Percentiles rank a stretch among this genome's conserved stretches.
Evolutionary conservation across 2,888 invertebrate species (phyloP).

Genomic region (Ischnura elegans): DNA sequence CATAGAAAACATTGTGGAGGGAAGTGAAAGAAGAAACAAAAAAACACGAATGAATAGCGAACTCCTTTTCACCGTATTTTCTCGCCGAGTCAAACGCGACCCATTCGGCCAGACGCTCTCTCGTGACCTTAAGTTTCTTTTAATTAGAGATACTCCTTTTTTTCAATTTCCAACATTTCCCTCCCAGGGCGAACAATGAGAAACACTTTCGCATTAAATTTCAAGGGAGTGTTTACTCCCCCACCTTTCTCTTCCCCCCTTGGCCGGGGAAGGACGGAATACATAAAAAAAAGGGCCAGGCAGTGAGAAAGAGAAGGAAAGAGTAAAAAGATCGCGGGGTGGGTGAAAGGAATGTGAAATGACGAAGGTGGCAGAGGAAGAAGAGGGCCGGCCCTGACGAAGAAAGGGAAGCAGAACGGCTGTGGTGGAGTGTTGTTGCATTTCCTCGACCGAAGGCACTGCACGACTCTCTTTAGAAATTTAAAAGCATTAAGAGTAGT

Average conservation of each 20-base stretch:
- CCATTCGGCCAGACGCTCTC: background rate
- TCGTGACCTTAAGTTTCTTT: background rate
- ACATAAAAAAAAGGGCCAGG: background rate
- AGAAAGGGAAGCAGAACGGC: background rate
- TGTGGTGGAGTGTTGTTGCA: conserved; percentile 10
- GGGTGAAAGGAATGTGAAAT: background rate
- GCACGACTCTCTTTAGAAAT: conserved; percentile 28
- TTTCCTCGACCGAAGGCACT: conserved; percentile 3
- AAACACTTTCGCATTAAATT: conserved; percentile 31
- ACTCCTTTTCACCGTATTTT: background rate
- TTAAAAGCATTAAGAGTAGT: conserved; percentile 11
- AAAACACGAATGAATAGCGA: background rate
- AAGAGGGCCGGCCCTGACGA: background rate
- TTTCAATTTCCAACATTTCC: background rate
- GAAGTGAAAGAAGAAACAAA: too few species aligned
- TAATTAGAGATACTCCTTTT: background rate
- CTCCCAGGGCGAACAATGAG: background rate
- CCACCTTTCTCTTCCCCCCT: background rate
- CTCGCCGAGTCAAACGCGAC: background rate
- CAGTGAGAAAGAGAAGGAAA: background rate
- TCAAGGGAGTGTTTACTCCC: conserved; percentile 1
- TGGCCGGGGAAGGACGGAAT: background rate
- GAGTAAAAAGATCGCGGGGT: background rate
- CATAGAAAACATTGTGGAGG: background rate
- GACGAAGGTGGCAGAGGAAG: background rate